phyloP scores from a whole-genome alignment of 2,113 vertebrate genomes.

The Dendrocopos noguchii region DNA sequence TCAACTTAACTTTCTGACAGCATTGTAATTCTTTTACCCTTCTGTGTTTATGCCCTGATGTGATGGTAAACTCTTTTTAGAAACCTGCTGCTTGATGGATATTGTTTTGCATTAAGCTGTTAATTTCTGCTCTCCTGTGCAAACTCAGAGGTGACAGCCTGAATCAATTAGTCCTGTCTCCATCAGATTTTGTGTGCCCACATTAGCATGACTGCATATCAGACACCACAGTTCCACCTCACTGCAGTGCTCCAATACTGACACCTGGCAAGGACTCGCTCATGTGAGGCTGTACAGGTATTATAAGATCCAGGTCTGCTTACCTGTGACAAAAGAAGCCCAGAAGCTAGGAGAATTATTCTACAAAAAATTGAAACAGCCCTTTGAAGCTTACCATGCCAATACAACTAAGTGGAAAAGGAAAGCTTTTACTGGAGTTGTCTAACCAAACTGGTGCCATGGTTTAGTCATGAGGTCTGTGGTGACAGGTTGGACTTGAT shows the following conservation, averaged over 20 bases:
- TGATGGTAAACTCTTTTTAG: neutral
- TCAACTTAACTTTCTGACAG: neutral
- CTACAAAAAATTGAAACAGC: neutral
- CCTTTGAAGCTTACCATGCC: neutral
- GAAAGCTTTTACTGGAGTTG: neutral
- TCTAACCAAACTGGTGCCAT: too few relatives aligned
- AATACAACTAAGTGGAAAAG: neutral
- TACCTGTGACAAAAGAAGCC: neutral
- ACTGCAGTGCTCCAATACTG: neutral
- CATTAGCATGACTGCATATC: neutral
- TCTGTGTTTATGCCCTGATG: neutral
- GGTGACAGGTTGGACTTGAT: too few relatives aligned
- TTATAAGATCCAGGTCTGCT: neutral
- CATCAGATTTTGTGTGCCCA: neutral
- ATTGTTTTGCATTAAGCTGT: neutral
- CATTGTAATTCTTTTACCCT: neutral
- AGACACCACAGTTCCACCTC: neutral
- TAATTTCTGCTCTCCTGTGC: neutral
- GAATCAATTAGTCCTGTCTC: neutral
- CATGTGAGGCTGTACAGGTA: neutral
- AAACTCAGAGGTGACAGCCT: neutral
- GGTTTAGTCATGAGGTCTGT: too few relatives aligned
- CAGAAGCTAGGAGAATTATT: neutral
- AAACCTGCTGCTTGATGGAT: neutral
- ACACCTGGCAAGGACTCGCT: neutral